Base-by-base conservation (phyloP, 2,113 vertebrate genomes). In the Pipa parva region DNA sequence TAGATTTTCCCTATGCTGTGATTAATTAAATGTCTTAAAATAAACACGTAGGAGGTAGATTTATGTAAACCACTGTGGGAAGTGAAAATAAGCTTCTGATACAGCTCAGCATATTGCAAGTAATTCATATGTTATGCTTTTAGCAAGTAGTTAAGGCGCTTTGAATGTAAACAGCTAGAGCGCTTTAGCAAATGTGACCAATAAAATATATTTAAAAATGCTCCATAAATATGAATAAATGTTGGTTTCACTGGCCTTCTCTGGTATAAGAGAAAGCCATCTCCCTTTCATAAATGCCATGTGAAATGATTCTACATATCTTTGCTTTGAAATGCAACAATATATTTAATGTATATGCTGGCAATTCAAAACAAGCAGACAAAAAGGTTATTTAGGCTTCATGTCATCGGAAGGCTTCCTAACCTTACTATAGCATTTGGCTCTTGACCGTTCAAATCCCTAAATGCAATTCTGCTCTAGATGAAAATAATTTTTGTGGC, bases 1-100 rank as follows among this genome's bases (percentile, higher is more conserved):
- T 54, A 31, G 48, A 51, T 70, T 70, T 70, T 70, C 29, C 48
- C 48, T 21, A 27, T 54, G 26, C 48, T 70, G 57, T 52, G 60
- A 61, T 61, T 61, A 61, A 54, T 70, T 52, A 45, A 60, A 52
- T 45, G 37, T 61, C 65, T 39, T 28, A 50, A 70, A 70, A 61
- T 61, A 70, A 61, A 60, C 33, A 70, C 9, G 48, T 54, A 61
- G 66, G 65, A 60, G 65, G 64, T 59, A 59, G 46, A 26, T 29
- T 66, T 66, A 28, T 50, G 45, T 68, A 20, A 37, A 50, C 28
- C 56, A 21, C 29, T 21, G 25, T 18, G 50, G 54, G 56, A 51
- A 68, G 33, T 29, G 39, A 59, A 59, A 36, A 28, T 18, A 27
- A 29, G 33, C 33, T 45, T 42, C 46, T 52, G 48, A 61, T 29